These are phyloP conservation scores for Drosophila gunungcola DNA, from an alignment of 1,140 invertebrate species.

Conservation along the genomic window DNA sequence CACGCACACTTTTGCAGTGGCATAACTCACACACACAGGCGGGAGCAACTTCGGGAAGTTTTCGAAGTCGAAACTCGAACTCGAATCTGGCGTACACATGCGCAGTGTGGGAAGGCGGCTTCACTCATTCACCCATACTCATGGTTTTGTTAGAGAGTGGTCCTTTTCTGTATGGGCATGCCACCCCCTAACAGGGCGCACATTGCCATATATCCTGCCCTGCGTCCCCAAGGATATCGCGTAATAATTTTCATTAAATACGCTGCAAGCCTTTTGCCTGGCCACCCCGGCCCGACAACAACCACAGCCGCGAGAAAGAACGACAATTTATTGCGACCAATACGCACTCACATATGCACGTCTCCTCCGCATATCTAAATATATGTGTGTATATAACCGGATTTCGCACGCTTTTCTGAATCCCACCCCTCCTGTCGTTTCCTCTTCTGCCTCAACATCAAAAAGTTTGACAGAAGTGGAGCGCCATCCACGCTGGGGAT, in stretches of 20 bases:
- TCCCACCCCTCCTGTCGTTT: constrained; percentile 14
- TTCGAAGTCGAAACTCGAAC: constrained; percentile 53
- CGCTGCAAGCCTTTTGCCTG: constrained; percentile 58
- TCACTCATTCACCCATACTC: constrained; percentile 53
- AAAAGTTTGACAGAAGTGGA: constrained; percentile 78
- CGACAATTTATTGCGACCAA: constrained; percentile 76
- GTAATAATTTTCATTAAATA: constrained; percentile 78
- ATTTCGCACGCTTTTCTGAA: constrained; percentile 58
- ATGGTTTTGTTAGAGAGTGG: constrained; percentile 20
- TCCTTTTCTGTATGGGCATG: constrained; percentile 70
- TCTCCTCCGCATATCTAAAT: constrained; percentile 28
- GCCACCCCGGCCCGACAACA: constrained; percentile 9
- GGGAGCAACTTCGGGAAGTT: constrained; percentile 41
- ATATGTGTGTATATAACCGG: constrained; percentile 31
- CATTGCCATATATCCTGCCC: constrained; percentile 62
- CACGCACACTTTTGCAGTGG: constrained; percentile 13
- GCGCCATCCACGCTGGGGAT: constrained; percentile 64
- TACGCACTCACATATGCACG: constrained; percentile 49
- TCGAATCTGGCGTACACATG: constrained; percentile 44
- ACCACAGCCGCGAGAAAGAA: constrained; percentile 69
- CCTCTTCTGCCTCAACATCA: constrained; percentile 54
- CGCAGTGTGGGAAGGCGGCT: constrained; percentile 46
- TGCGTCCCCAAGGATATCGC: constrained; percentile 72
- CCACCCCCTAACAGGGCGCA: constrained; percentile 67
- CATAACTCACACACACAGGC: constrained; percentile 34